Percentiles rank a stretch among this genome's conserved stretches.
phyloP scores from a whole-genome alignment of 1,140 invertebrate genomes.

The Dreissena rostriformis region DNA sequence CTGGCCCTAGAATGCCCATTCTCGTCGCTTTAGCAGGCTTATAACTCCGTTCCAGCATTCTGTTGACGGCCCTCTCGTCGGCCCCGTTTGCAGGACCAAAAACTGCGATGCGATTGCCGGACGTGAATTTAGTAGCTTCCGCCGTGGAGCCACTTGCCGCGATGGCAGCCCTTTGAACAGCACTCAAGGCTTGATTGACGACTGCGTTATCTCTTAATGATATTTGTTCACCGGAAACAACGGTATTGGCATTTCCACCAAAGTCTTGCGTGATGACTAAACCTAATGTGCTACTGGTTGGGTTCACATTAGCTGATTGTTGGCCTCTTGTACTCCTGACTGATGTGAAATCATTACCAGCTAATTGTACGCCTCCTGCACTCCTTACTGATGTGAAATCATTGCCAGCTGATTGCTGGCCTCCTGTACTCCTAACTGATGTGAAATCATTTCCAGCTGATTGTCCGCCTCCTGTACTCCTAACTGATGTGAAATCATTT shows the following conservation, averaged over 20 bases:
- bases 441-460: background rate
- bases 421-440: background rate
- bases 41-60: background rate
- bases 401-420: background rate
- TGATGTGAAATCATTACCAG: background rate
- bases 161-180: background rate
- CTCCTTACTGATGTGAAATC: background rate
- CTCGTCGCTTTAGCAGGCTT: constrained; percentile 11
- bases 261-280: background rate
- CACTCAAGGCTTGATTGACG: background rate
- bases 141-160: background rate
- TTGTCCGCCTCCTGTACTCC: background rate
- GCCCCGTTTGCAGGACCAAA: constrained; percentile 30
- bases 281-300: background rate
- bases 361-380: background rate
- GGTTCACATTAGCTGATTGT: no score
- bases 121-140: constrained; percentile 27
- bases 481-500: background rate
- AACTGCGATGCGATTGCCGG: constrained; percentile 29
- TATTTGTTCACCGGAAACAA: background rate
- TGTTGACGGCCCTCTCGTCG: background rate
- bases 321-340: background rate
- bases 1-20: constrained; percentile 24
- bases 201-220: background rate
- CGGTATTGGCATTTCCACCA: background rate